Base-by-base conservation (phyloP, 2,797 vertebrate genomes). In the Sphaeramia orbicularis region DNA sequence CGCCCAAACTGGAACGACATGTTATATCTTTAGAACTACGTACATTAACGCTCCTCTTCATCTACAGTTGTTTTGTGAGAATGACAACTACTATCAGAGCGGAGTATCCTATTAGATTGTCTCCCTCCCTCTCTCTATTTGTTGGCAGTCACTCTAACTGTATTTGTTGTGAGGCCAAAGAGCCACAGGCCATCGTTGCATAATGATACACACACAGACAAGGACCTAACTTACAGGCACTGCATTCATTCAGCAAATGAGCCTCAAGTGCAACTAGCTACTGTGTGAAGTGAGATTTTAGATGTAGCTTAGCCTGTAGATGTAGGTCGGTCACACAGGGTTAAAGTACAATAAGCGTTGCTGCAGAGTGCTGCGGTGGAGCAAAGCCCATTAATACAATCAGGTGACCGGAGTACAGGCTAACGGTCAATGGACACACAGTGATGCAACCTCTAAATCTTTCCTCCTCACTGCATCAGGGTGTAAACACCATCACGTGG, bases 401-500 rank as follows among this genome's bases (percentile, higher is more conserved):
- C 83, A 86, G 78, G 78, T 81, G 76, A 83, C 82, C 19, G 43
- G 41, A 60, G 61, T 30, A n/a, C 60, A 62, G 76, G 27, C 61
- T 71, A 40, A 71, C 50, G 57, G 71, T 83, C 77, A 80, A 55
- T 62, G 53, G 60, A 61, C 65, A 57, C 45, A 12, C 63, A 38
- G 73, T 85, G 89, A 86, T 32, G 71, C 77, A 87, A 76, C 63
- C 61, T 69, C 30, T 70, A 66, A 80, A 77, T 81, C 70, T 80
- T 77, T 82, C 57, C 85, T 49, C 69, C 61, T 74, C 35, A 0
- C 70, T 81, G 83, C 60, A 68, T 79, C 67, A 24, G 62, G 49
- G 14, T 71, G 70, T 86, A 86, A 89, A 89, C 83, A 87, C 37
- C 48, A 35, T 85, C 84, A 80, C 77, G 62, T 69, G 74, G 49